Evolutionary conservation across 2,888 invertebrate genomes (phyloP).

Genomic region (Perizoma affinitatum): DNA sequence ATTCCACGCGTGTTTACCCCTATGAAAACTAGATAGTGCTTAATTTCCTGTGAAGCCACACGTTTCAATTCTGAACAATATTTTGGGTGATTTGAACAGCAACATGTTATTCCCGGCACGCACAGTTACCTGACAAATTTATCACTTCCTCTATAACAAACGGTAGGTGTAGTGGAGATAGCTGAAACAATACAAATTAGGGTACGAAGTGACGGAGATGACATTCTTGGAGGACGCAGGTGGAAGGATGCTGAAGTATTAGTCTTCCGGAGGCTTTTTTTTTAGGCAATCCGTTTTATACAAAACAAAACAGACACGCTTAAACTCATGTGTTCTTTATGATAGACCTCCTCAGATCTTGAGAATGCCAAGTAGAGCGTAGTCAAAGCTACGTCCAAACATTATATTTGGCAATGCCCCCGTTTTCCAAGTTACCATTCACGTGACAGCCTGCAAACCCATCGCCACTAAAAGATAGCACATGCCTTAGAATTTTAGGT

Average conservation of each 20-base stretch:
- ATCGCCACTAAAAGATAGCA: too few species aligned
- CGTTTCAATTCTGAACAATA: constrained; percentile 30
- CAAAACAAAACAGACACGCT: too few species aligned
- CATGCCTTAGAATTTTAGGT: too few species aligned
- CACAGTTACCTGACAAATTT: constrained; percentile 77
- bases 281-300: too few species aligned
- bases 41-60: constrained; percentile 28
- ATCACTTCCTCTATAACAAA: constrained; percentile 52
- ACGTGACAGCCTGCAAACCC: too few species aligned
- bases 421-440: too few species aligned
- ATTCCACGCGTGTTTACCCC: constrained; percentile 15
- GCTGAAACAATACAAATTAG: constrained; percentile 34
- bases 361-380: too few species aligned
- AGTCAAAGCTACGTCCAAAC: too few species aligned
- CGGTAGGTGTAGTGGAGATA: constrained; percentile 28
- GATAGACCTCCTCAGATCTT: too few species aligned
- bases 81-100: constrained; percentile 57
- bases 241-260: constrained; percentile 15
- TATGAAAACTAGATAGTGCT: constrained; percentile 21
- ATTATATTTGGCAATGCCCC: too few species aligned
- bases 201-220: constrained; percentile 23
- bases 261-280: not conserved
- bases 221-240: constrained; percentile 26
- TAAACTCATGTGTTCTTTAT: too few species aligned
- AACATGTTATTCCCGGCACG: constrained; percentile 74